Base-by-base conservation (phyloP, 2,888 invertebrate species). In the Lottia scabra region DNA sequence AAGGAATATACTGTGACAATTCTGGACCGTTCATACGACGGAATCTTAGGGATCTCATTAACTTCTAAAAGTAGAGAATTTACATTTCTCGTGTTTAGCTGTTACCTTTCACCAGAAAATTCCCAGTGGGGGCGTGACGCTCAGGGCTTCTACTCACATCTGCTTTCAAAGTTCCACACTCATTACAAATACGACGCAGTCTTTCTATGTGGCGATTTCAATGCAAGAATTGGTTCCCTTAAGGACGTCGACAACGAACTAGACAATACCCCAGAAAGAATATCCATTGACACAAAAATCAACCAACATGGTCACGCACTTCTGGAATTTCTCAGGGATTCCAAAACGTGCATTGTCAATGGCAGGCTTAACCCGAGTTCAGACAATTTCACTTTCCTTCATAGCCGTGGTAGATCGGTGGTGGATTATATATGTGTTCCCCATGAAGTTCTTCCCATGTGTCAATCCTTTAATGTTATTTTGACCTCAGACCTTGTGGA, bases 261-360 rank as follows among this genome's bases (percentile, higher is more conserved):
- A 38, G 27, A 64, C 26, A 26, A 26, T 27, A 3, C 26, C n/a
- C 65, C 5, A 12, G 16, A 10, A 26, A 19, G 65, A 23, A n/a
- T 23, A 43, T 15, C n/a, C 43, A 19, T 43, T 64, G 65, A 64
- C 30, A 64, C 19, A 64, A 64, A 19, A 38, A 19, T 64, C 27
- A 64, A 64, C 26, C 65, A 64, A 64, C 65, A 64, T 64, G 65
- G 65, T 38, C 27, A 64, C 26, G 43, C 65, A 26, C 26, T 64
- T 26, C 19, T 64, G n/a, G 65, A 64, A 19, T 64, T 64, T 26
- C 30, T 27, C 12, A 64, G 16, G n/a, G 65, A 64, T 16, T 38
- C 30, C 27, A 64, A 64, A 43, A 38, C n/a, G 27, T 27, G 30
- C 12, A 38, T 64, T 38, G n/a, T 64, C 23, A 64, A 64, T 26